These are phyloP conservation scores for Macroglossus sobrinus DNA, from an alignment of 2,113 vertebrate genomes.

Conservation along the genomic window DNA sequence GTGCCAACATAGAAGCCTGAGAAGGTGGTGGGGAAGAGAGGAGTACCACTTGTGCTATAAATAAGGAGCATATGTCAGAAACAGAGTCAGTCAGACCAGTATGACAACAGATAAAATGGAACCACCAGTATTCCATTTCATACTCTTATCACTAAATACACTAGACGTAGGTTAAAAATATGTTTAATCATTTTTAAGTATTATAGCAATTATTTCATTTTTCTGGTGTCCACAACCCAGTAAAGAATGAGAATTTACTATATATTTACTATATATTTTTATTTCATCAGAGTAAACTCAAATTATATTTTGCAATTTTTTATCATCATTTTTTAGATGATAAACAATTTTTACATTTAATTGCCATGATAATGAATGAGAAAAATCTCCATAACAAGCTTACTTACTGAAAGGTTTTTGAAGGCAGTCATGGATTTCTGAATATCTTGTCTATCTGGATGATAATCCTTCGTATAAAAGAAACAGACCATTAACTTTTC, in stretches of 20 bases:
- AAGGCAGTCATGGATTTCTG: constrained; percentile 97
- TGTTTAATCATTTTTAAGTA: not conserved
- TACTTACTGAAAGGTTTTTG: constrained; percentile 95
- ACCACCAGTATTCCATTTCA: not conserved
- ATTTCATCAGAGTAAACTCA: not conserved
- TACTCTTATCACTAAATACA: fast-evolving
- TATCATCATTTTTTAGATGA: not conserved
- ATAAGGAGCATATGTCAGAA: fast-evolving
- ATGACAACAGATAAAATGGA: fast-evolving
- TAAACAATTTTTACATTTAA: not conserved
- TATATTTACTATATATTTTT: not conserved
- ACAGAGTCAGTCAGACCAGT: fast-evolving
- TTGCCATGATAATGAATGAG: not conserved
- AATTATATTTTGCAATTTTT: not conserved
- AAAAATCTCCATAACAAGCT: not conserved
- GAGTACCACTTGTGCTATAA: fast-evolving
- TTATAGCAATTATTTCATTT: not conserved
- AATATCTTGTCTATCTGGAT: constrained; percentile 94
- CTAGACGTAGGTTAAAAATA: not conserved
- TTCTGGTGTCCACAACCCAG: not conserved
- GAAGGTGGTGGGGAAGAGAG: too few species aligned
- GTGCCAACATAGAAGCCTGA: not conserved
- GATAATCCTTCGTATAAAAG: constrained; percentile 88
- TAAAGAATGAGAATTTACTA: not conserved
- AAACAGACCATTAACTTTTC: constrained; percentile 19